A percentile compares a stretch with the other conserved stretches of the same genome.
These are phyloP conservation scores for Tor tambroides DNA, from an alignment of 2,113 vertebrate genomes.

Conservation along the genomic window DNA sequence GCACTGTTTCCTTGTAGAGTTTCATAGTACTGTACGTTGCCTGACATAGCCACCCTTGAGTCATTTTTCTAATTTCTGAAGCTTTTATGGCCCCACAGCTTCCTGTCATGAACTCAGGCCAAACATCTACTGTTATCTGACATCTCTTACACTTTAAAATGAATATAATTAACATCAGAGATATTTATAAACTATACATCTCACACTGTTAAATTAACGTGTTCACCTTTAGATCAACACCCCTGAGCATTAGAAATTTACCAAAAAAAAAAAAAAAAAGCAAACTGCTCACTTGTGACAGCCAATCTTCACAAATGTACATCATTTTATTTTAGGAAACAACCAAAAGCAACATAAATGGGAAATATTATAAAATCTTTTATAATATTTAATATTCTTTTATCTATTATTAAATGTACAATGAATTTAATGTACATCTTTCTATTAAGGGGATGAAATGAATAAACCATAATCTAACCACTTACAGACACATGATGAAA, in stretches of 20 bases:
- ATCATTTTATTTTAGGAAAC: slow-evolving; percentile 54
- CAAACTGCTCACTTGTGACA: slow-evolving; percentile 44
- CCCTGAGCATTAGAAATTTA: too few species aligned
- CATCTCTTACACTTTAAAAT: not conserved
- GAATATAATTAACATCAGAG: not conserved
- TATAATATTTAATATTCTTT: too few species aligned
- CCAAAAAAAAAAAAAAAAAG: slow-evolving; percentile 18
- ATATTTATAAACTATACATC: not conserved
- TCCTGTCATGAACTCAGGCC: not conserved
- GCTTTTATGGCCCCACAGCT: not conserved
- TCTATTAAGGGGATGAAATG: slow-evolving; percentile 58
- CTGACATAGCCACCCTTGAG: too few species aligned
- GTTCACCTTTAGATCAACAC: too few species aligned
- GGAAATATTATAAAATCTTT: slow-evolving; percentile 46
- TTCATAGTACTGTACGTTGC: too few species aligned
- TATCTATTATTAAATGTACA: slow-evolving; percentile 72
- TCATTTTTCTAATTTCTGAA: too few species aligned
- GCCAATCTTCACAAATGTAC: slow-evolving; percentile 61
- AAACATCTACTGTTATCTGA: not conserved
- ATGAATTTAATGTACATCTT: slow-evolving; percentile 55
- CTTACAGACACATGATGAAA: slow-evolving; percentile 65
- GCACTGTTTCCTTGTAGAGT: too few species aligned
- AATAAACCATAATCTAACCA: slow-evolving; percentile 72
- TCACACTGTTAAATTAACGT: not conserved
- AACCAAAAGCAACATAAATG: slow-evolving; percentile 59